Evolutionary conservation across 1,140 invertebrate species (phyloP).

Genomic region (Diachasmimorpha longicaudata): DNA sequence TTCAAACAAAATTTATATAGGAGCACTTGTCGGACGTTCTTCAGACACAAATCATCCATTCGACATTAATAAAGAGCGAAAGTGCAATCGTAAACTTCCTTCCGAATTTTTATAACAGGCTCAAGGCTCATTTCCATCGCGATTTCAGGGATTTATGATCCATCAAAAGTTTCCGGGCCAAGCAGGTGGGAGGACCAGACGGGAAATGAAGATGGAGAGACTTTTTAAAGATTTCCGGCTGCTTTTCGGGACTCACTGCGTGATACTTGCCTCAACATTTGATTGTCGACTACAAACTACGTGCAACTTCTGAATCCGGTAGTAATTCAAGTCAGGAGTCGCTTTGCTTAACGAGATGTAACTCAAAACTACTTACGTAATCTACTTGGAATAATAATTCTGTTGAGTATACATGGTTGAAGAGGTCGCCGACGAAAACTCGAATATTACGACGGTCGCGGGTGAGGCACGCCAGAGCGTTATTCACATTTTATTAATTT

Average conservation of each 20-base stretch:
- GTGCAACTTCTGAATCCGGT: background rate
- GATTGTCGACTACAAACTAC: background rate
- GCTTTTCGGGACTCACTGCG: background rate
- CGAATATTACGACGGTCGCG: constrained; percentile 17
- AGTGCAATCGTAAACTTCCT: too few species aligned
- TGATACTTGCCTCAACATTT: too few species aligned
- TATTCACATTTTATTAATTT: background rate
- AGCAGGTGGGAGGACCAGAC: too few species aligned
- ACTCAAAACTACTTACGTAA: constrained; percentile 33
- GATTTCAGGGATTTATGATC: too few species aligned
- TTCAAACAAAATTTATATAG: too few species aligned
- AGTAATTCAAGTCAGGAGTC: constrained; percentile 24
- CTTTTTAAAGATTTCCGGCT: background rate
- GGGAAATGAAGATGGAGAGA: background rate
- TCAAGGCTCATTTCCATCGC: too few species aligned
- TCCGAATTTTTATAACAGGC: too few species aligned
- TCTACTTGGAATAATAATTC: constrained; percentile 14
- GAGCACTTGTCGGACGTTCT: too few species aligned
- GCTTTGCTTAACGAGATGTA: constrained; percentile 30
- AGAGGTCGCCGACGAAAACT: constrained; percentile 13
- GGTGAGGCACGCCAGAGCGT: background rate
- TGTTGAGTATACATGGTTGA: background rate
- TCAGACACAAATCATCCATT: too few species aligned
- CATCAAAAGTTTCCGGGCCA: too few species aligned
- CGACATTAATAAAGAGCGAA: too few species aligned